These are phyloP conservation scores for Temnothorax rugatulus DNA, from an alignment of 2,888 invertebrate species.

Conservation along the genomic window DNA sequence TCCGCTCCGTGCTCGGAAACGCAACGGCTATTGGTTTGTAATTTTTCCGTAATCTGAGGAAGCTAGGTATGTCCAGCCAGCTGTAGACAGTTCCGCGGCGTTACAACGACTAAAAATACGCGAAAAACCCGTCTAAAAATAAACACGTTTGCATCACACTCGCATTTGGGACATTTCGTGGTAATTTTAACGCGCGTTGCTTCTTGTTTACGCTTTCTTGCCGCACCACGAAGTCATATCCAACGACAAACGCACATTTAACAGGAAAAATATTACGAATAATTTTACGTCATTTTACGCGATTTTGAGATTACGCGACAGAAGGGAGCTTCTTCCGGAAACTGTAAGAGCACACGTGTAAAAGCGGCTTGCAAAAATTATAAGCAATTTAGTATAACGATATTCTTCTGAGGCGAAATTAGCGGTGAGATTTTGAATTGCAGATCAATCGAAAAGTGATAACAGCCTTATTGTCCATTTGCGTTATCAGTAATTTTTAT, in stretches of 20 bases:
- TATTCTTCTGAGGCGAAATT: slow-evolving; percentile 14
- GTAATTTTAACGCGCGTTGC: slow-evolving; percentile 49
- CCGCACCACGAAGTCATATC: neutral
- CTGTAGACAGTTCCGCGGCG: slow-evolving; percentile 61
- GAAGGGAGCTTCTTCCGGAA: neutral
- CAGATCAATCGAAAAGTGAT: slow-evolving; percentile 16
- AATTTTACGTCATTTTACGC: neutral
- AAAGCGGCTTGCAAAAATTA: slow-evolving; percentile 12
- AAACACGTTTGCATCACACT: slow-evolving; percentile 20
- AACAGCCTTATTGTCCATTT: slow-evolving; percentile 12
- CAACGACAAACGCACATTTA: neutral
- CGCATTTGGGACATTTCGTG: slow-evolving; percentile 23
- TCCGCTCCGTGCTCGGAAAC: neutral
- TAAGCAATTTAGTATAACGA: slow-evolving; percentile 40
- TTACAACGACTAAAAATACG: slow-evolving; percentile 42
- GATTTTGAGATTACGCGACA: neutral
- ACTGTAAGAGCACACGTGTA: neutral
- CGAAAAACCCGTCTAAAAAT: slow-evolving; percentile 9
- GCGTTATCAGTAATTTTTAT: slow-evolving; percentile 45
- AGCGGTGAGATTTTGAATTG: slow-evolving; percentile 16
- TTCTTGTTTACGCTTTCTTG: slow-evolving; percentile 35
- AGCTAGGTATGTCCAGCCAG: slow-evolving; percentile 70
- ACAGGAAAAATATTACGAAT: slow-evolving; percentile 1
- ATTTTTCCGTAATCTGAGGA: slow-evolving; percentile 63
- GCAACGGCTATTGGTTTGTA: slow-evolving; percentile 71